phyloP scores from a whole-genome alignment of 2,113 vertebrate genomes.

The Illadopsis cleaveri region DNA sequence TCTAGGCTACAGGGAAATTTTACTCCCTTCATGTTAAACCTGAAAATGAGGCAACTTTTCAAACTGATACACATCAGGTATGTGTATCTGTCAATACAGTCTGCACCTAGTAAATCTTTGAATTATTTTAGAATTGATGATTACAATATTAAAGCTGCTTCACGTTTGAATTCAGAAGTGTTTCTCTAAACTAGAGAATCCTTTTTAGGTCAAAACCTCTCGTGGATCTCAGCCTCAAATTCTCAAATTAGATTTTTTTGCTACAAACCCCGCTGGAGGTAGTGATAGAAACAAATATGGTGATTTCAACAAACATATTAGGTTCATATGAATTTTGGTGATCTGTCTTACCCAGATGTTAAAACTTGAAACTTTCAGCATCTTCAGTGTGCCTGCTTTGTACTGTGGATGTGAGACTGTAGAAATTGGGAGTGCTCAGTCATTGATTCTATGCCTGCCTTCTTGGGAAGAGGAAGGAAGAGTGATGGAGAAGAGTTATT shows the following conservation, averaged over 20 bases:
- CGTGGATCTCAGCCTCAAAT: not conserved
- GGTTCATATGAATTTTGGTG: not conserved
- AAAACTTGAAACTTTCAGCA: not conserved
- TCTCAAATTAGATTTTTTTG: not conserved
- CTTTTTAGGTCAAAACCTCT: not conserved
- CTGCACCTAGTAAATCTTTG: not conserved
- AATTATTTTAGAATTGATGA: not conserved
- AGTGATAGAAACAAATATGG: not conserved
- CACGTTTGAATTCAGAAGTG: not conserved
- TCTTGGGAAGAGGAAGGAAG: not conserved
- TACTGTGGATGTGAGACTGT: not conserved
- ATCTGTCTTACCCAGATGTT: not conserved
- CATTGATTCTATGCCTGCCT: not conserved
- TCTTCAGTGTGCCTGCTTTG: not conserved
- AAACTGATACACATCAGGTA: not conserved
- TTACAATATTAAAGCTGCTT: not conserved
- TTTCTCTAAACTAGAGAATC: not conserved
- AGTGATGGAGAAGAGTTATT: not conserved
- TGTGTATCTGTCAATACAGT: not conserved
- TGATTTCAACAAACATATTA: not conserved
- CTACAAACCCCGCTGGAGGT: not conserved
- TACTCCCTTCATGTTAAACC: not conserved
- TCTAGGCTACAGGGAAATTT: not conserved
- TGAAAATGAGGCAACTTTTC: not conserved
- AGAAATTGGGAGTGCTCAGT: not conserved